phyloP scores from a whole-genome alignment of 64 coral and sea anemone species.

The Dendronephthya gigantea region DNA sequence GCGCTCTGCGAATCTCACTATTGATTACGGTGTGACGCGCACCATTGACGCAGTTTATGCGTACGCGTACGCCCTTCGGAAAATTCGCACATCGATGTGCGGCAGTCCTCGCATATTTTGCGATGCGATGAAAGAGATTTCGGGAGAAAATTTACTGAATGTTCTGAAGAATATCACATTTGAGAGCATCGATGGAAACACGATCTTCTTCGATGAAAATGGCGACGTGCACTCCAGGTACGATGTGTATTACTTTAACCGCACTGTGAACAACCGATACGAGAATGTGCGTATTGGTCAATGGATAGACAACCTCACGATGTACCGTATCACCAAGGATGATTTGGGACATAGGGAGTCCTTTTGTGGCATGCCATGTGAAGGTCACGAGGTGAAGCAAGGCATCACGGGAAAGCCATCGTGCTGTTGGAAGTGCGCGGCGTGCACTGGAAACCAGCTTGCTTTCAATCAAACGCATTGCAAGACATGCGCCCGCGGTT shows the following conservation, averaged over 20 bases:
- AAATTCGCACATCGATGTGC: constrained; percentile 42
- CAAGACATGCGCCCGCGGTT: constrained; percentile 51
- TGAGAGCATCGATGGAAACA: constrained; percentile 44
- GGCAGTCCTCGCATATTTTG: constrained; percentile 31
- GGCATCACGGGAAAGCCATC: constrained; percentile 59
- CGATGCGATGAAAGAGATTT: constrained; percentile 53
- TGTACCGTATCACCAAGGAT: background rate
- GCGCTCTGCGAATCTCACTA: background rate
- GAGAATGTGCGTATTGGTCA: constrained; percentile 50
- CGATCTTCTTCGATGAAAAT: constrained; percentile 49
- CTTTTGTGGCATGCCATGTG: constrained; percentile 46
- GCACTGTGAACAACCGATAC: constrained; percentile 29
- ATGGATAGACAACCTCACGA: constrained; percentile 51
- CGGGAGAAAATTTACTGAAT: constrained; percentile 56
- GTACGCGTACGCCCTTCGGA: constrained; percentile 76
- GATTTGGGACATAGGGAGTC: constrained; percentile 33
- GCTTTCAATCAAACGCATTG: constrained; percentile 58
- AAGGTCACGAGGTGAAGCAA: constrained; percentile 42
- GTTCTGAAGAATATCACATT: constrained; percentile 51
- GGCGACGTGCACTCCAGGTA: constrained; percentile 70
- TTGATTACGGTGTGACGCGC: constrained; percentile 64
- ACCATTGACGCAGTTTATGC: constrained; percentile 84
- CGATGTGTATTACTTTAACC: constrained; percentile 64
- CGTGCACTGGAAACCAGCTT: constrained; percentile 61
- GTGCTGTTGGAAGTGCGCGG: constrained; percentile 69